These are phyloP conservation scores for Liolophura sinensis DNA, from an alignment of 1,140 invertebrate genomes.

Conservation along the genomic window DNA sequence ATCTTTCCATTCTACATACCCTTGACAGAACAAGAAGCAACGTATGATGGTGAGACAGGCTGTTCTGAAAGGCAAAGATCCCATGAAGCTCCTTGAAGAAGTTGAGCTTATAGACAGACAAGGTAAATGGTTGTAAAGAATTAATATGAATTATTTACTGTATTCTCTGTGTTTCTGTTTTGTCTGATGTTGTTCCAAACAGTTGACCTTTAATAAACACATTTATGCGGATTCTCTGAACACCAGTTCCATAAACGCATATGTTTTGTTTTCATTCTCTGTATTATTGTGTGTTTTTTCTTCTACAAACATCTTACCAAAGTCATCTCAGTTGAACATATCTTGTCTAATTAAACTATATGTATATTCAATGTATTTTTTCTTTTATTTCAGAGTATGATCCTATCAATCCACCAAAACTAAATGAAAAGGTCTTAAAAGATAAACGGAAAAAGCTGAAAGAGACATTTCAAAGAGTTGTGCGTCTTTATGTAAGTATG, in stretches of 20 bases:
- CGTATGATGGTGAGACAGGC: constrained; percentile 92
- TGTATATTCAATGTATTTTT: not conserved
- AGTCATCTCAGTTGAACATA: too few species aligned
- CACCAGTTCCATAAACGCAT: too few species aligned
- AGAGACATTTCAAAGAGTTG: constrained; percentile 91
- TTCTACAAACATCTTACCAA: too few species aligned
- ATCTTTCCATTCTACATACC: not conserved
- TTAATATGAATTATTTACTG: not conserved
- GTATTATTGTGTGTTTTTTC: too few species aligned
- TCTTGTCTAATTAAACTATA: too few species aligned
- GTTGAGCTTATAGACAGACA: constrained; percentile 98
- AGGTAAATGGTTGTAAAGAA: constrained; percentile 68
- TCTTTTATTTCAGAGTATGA: constrained; percentile 80
- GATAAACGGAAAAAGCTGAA: constrained; percentile 95
- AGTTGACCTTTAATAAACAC: too few species aligned
- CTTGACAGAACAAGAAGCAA: constrained; percentile 84
- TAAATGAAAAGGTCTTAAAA: constrained; percentile 93
- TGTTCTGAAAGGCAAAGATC: constrained; percentile 98
- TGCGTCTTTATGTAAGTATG: constrained; percentile 94
- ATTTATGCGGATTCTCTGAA: too few species aligned
- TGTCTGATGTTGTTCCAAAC: too few species aligned
- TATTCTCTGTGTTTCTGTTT: too few species aligned
- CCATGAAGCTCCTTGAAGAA: constrained; percentile 88
- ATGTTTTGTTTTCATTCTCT: too few species aligned
- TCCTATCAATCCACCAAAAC: constrained; percentile 86